phyloP scores from a whole-genome alignment of 2,113 vertebrate species.

The Psittacara wagleri region DNA sequence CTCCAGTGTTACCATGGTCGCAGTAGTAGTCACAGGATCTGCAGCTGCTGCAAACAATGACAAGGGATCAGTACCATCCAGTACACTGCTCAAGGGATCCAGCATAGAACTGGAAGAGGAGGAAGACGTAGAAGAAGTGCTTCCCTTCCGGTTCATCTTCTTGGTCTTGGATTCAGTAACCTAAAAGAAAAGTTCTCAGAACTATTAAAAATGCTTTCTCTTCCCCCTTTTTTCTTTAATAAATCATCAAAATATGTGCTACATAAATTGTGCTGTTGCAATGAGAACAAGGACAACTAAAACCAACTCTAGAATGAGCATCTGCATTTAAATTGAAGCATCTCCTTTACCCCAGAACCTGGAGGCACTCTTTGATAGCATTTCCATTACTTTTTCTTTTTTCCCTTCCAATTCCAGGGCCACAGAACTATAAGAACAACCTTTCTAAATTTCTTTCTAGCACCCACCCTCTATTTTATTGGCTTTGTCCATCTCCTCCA shows the following conservation, averaged over 20 bases:
- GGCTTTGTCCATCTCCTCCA: neutral
- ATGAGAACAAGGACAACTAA: neutral
- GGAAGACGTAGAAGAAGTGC: slow-evolving; percentile 90
- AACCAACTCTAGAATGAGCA: neutral
- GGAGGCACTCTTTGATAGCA: neutral
- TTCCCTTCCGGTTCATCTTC: slow-evolving; percentile 88
- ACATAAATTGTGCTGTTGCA: neutral
- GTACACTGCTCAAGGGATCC: slow-evolving; percentile 90
- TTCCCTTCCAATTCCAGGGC: neutral
- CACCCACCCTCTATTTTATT: neutral
- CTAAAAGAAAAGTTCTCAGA: slow-evolving; percentile 66
- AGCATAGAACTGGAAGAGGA: slow-evolving; percentile 87
- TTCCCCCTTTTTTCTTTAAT: neutral
- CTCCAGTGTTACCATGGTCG: slow-evolving; percentile 48
- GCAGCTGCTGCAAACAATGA: slow-evolving; percentile 89
- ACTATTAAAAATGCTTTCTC: neutral
- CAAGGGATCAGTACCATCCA: slow-evolving; percentile 93
- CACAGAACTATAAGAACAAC: neutral
- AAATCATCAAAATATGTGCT: neutral
- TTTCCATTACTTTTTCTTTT: neutral
- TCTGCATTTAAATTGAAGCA: neutral
- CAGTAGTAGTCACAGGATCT: slow-evolving; percentile 66
- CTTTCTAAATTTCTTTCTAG: neutral
- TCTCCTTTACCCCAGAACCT: neutral
- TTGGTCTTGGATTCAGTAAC: slow-evolving; percentile 91